phyloP scores from a whole-genome alignment of 1,140 invertebrate species.

The Himalopsyche phryganea region DNA sequence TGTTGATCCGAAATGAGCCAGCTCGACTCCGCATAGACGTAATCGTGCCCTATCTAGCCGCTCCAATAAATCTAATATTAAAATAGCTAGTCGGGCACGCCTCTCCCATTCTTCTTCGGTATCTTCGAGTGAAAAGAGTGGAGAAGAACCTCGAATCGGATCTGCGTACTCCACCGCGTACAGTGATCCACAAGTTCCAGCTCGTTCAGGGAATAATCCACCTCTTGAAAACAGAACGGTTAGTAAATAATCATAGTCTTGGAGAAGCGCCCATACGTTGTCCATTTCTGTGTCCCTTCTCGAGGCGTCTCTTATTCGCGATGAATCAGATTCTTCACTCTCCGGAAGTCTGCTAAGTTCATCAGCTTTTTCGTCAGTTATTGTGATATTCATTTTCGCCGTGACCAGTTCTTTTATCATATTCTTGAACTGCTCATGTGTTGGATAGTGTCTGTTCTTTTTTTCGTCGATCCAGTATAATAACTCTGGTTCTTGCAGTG shows the following conservation, averaged over 20 bases:
- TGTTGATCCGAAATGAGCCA: constrained; percentile 62
- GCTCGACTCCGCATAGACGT: constrained; percentile 65
- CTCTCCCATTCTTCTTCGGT: constrained; percentile 49
- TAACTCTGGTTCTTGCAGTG: constrained; percentile 39
- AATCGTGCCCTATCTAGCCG: constrained; percentile 59
- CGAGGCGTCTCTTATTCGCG: constrained; percentile 4
- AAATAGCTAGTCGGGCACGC: constrained; percentile 53
- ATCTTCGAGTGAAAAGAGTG: constrained; percentile 42
- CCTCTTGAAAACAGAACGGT: constrained; percentile 56
- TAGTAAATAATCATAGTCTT: constrained; percentile 65
- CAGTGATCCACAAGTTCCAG: constrained; percentile 62
- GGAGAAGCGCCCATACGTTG: constrained; percentile 59
- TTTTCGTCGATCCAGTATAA: constrained; percentile 53
- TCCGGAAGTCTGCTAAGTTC: constrained; percentile 46
- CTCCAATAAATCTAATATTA: constrained; percentile 60
- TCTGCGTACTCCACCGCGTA: constrained; percentile 61
- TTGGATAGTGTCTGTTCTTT: constrained; percentile 51
- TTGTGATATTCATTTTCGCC: constrained; percentile 53
- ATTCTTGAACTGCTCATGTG: constrained; percentile 51
- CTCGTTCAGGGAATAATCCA: constrained; percentile 61
- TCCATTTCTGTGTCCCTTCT: constrained; percentile 51
- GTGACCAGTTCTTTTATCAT: constrained; percentile 52
- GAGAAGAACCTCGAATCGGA: constrained; percentile 41
- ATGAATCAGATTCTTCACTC: constrained; percentile 35
- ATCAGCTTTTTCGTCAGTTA: constrained; percentile 47